A percentile compares a stretch with the other conserved stretches of the same genome.
These are phyloP conservation scores for Chionoecetes opilio DNA, from an alignment of 1,140 invertebrate genomes.

Conservation along the genomic window DNA sequence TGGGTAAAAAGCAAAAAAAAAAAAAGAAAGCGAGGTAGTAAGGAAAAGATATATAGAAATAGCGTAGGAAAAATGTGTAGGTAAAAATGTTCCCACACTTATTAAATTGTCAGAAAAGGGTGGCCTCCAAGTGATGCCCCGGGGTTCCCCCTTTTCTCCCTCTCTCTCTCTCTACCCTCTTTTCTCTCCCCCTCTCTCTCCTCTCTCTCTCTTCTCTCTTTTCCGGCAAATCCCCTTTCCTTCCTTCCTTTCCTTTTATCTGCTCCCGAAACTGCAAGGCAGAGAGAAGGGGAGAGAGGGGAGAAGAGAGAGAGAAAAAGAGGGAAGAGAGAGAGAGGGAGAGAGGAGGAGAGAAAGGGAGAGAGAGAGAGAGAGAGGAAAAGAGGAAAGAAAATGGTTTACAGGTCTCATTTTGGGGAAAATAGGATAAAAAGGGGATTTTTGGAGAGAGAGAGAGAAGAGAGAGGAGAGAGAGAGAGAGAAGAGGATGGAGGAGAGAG, in stretches of 20 bases:
- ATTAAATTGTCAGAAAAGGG: background rate
- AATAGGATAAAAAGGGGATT: background rate
- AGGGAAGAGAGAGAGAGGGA: background rate
- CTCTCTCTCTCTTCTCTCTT: background rate
- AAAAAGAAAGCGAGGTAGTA: background rate
- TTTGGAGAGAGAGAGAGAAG: background rate
- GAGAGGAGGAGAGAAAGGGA: background rate
- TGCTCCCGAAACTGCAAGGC: background rate
- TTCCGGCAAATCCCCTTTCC: no score
- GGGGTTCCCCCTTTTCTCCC: slow-evolving; percentile 14
- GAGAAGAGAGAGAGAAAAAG: background rate
- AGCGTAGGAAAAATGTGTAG: background rate
- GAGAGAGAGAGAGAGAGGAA: background rate
- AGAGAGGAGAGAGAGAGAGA: background rate
- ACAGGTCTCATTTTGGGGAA: no score
- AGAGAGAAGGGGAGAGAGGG: background rate
- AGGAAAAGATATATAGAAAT: background rate
- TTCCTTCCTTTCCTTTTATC: no score
- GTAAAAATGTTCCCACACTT: background rate
- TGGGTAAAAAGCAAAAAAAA: background rate
- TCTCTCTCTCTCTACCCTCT: slow-evolving; percentile 37
- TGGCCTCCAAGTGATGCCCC: no score
- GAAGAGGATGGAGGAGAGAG: background rate
- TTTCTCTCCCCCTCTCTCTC: background rate
- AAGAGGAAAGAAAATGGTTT: no score